Base-by-base conservation (phyloP, 2,113 vertebrate species). In the Mesembrinibis cayennensis region DNA sequence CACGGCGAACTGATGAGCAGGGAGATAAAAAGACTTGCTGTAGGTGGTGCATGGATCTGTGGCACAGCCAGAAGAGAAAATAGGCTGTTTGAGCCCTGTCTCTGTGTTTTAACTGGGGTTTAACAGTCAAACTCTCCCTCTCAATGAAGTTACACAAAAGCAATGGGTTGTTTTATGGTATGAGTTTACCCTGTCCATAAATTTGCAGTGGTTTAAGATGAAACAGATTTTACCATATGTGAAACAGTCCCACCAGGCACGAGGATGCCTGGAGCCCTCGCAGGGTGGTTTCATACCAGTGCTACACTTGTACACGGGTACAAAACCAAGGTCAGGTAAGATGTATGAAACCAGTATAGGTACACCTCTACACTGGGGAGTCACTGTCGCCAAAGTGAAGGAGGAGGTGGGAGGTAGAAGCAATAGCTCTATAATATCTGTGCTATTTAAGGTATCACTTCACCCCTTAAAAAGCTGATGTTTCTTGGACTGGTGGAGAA, bases 1-100 rank as follows among this genome's bases (percentile, higher is more conserved):
- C 85, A 94, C 0, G 2, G 55, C 1, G 7, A 85, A 13, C 58
- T 77, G 93, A 95, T 94, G 96, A 85, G 93, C 78, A 87, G 61
- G 50, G 84, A 91, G 96, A 96, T 95, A 94, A 95, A 92, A 82
- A 32, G 36, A 38, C 45, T 91, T 79, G 45, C 30, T 72, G 65
- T 55, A 85, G 73, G 87, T 89, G 77, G 30, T 56, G 29, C 32
- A 18, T 32, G 49, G 58, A 58, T 52, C 53, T 36, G 22, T 26
- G 20, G 61, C 17, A 4, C 16, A 44, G 78, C 30, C 56, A 65
- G 81, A 61, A 45, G 23, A 36, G 45, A 87, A 72, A 45, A 27
- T 1, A 47, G 40, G 5, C 21, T 67, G 30, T 44, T 34, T 87
- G 78, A 80, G 36, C 14, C 21, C 23, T 2, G 3, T 22, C 23